Base-by-base conservation (phyloP, 2,888 invertebrate genomes). In the Mimachlamys varia region DNA sequence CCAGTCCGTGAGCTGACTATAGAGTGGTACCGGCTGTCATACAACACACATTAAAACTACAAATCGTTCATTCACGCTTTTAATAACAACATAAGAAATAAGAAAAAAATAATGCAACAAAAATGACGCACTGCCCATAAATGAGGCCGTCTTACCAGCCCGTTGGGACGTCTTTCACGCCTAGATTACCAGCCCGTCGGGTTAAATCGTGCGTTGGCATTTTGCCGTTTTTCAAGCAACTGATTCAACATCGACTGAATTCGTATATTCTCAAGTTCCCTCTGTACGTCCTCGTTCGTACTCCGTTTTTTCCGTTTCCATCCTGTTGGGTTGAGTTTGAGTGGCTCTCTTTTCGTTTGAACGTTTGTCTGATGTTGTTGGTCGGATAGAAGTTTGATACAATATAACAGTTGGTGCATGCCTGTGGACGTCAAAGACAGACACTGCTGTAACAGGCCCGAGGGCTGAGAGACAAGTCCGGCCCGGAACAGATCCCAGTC, bases 191-290 rank as follows among this genome's bases (percentile, higher is more conserved):
- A 76, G 76, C 76, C 76, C 0, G 76, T 76, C 7, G 76, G 76
- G 76, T 76, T 76, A 76, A 76, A 76, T 22, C 76, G 76, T 27
- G 76, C 27, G 33, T 76, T 76, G 27, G 76, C 76, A 76, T 76
- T 76, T 76, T 76, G 76, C 13, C 76, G 27, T 76, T 76, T 76
- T 76, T 76, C 33, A 12, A 76, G 76, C 33, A 76, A 76, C 33
- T 76, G 76, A 76, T 76, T 76, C 13, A 76, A 76, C 76, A 76
- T 76, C 13, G 76, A 76, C 33, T 76, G 76, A 33, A 76, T 76
- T 17, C 76, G 33, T 12, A 76, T 76, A 33, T 76, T 76, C 27
- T 76, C 76, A 12, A 76, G 27, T 76, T 76, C 76, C 33, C 76
- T 76, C 33, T 76, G 76, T 13, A 76, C 33, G 27, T 76, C 33